Conservation (phyloP, 1,140 invertebrate species). For the Spodoptera litura region DNA sequence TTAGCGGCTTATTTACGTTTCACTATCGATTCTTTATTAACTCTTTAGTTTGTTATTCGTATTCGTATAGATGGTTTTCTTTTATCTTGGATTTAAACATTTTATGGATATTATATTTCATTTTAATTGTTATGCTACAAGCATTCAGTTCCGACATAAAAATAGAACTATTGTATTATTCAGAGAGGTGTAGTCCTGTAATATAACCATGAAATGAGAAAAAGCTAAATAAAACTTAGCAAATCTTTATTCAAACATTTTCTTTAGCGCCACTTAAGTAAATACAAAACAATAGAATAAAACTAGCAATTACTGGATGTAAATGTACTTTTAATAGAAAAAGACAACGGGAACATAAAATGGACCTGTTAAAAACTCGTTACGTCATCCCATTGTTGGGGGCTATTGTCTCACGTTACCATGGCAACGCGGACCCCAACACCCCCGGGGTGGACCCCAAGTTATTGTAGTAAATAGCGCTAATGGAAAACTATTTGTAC, state of each 20-base stretch:
- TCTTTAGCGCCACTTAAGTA: not conserved
- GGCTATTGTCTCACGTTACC: conserved; percentile 20
- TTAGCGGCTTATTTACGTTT: conserved; percentile 23
- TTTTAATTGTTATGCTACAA: too few relatives aligned
- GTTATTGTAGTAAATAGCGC: conserved; percentile 35
- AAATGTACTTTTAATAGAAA: conserved; percentile 10
- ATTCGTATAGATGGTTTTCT: too few relatives aligned
- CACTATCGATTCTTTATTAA: not conserved
- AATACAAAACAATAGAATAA: not conserved
- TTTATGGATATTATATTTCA: too few relatives aligned
- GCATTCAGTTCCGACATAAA: too few relatives aligned
- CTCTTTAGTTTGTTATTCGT: too few relatives aligned
- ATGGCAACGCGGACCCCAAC: conserved; percentile 21
- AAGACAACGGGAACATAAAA: conserved; percentile 18
- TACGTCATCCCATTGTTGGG: not conserved
- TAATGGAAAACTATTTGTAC: conserved; percentile 42
- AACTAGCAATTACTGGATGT: conserved; percentile 10
- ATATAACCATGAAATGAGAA: too few relatives aligned
- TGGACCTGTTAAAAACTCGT: conserved; percentile 22
- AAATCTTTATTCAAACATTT: not conserved
- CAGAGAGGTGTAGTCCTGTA: too few relatives aligned
- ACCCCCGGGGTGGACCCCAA: conserved; percentile 15
- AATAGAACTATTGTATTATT: too few relatives aligned
- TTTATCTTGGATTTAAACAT: too few relatives aligned
- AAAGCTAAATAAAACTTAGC: too few relatives aligned